Evolutionary conservation across 92 coral and sea anemone genomes (phyloP), one percentile per base, ranked within the genome.

Genomic region (Virgularia gustaviana): DNA sequence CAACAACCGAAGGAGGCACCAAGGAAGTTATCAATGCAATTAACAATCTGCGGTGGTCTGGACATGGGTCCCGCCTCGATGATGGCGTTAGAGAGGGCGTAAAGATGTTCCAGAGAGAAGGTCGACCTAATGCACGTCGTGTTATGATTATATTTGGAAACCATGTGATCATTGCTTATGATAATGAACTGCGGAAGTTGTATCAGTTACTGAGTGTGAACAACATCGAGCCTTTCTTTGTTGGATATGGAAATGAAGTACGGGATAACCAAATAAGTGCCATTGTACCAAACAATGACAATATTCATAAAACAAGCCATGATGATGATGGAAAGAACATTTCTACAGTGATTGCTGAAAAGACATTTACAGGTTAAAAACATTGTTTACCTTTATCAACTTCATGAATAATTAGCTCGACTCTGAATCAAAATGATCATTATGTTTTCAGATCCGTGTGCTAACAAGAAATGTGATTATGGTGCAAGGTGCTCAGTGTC

Each of bases 41-140:
- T 24, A 90, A 86, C 57, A n/a, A 72, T 0, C 63, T 91, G 23
- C 91, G 86, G 8, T 87, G 59, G 79, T 83, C 82, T 24, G 85
- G 85, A 76, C 78, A 73, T 42, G 84, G 96, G 42, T 89, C 97
- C 13, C 89, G 97, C 13, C 90, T 89, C 47, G 96, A 89, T 44
- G 83, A 89, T 34, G 97, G 96, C 9, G 65, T 91, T 30, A 27
- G 30, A 4, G 61, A 86, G 89, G 85, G 91, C 0, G 60, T 90
- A 11, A 56, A 67, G 25, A 86, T 81, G 55, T 70, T 91, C 13
- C 23, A 19, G 13, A 82, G 53, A 34, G 79, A 66, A 11, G 73
- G 73, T 27, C 35, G 73, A 42, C 7, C 73, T 3, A 3, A n/a
- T 29, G 56, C 73, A 3, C 73, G 73, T 13, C 73, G 73, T 66